Evolutionary conservation across 2,113 vertebrate species (phyloP), one percentile per base, ranked within the genome.

Genomic region (Malurus elegans): DNA sequence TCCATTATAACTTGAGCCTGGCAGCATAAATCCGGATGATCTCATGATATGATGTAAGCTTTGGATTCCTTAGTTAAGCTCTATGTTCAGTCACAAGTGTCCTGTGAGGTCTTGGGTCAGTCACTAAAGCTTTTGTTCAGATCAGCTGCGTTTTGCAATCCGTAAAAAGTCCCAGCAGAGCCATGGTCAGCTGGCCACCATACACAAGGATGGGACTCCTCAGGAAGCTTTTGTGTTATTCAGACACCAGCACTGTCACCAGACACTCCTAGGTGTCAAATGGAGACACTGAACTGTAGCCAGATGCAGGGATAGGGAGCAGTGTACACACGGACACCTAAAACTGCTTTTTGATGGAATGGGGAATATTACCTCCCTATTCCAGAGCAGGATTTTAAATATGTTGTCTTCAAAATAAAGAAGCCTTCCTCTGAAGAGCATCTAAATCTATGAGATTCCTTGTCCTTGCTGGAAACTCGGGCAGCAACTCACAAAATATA

Each of bases 111-210:
- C 38, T 64, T 58, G 26, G 36, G 42, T 82, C 71, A 82, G 54
- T 71, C 87, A 90, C 58, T 83, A 64, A 76, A 92, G 75, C 66
- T 58, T 95, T 91, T 95, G 78, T 96, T 85, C 36, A 18, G 8
- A 79, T 20, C 66, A 90, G 54, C 38, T 92, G 88, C 51, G 62
- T 42, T 88, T 93, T 79, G 23, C 29, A 60, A 53, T 38, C 50
- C 5, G 2, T 48, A 76, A 88, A 60, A 92, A 79, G 45, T 61
- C 66, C 61, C 36, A 51, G 53, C 11, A 82, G 79, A 45, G 50
- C 32, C 38, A 26, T 4, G 45, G 50, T 19, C 50, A 70, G 65
- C 31, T 73, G 64, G 40, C 36, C 25, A 88, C 45, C 62, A 72
- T 6, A 8, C 45, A 78, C 8, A 48, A 61, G 51, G 60, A 70